A percentile compares a stretch with the other conserved stretches of the same genome.
Conservation (phyloP, 2,797 vertebrate genomes). For the Sebastes vulpes region DNA sequence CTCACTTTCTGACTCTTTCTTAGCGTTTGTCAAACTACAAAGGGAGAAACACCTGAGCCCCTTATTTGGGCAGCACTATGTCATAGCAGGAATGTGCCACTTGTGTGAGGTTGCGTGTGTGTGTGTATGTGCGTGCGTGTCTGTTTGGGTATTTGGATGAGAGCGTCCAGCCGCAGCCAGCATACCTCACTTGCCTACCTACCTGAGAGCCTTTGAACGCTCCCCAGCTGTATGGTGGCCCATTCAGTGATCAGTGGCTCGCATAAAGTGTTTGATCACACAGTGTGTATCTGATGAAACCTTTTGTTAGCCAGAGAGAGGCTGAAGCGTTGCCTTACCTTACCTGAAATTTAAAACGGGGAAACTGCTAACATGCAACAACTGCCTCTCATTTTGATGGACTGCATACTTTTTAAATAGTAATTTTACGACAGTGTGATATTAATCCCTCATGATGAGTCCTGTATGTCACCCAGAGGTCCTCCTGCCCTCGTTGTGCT, state of each 20-base stretch:
- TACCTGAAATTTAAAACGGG: background rate
- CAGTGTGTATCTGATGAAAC: conserved; percentile 57
- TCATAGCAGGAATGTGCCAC: conserved; percentile 76
- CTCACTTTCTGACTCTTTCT: conserved; percentile 59
- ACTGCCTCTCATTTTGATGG: background rate
- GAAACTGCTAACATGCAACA: background rate
- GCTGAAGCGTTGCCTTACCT: conserved; percentile 6
- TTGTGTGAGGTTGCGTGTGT: conserved; percentile 26
- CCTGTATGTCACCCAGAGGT: background rate
- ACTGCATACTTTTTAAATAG: background rate
- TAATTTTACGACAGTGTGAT: background rate
- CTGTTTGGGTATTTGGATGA: conserved; percentile 43
- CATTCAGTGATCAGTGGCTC: conserved; percentile 64
- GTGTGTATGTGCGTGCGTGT: conserved; percentile 26
- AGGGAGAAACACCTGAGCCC: conserved; percentile 69
- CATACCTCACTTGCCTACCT: conserved; percentile 55
- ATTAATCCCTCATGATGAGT: background rate
- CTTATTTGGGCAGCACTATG: conserved; percentile 70
- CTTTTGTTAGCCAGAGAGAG: conserved; percentile 13
- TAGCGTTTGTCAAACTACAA: conserved; percentile 68
- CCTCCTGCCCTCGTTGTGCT: background rate
- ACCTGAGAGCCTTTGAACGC: conserved; percentile 64
- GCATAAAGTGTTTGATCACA: conserved; percentile 65
- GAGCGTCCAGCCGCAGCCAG: conserved; percentile 46
- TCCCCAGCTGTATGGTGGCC: conserved; percentile 74